Base-by-base conservation (phyloP, 2,888 invertebrate species). In the Drosophila kambysellisi region DNA sequence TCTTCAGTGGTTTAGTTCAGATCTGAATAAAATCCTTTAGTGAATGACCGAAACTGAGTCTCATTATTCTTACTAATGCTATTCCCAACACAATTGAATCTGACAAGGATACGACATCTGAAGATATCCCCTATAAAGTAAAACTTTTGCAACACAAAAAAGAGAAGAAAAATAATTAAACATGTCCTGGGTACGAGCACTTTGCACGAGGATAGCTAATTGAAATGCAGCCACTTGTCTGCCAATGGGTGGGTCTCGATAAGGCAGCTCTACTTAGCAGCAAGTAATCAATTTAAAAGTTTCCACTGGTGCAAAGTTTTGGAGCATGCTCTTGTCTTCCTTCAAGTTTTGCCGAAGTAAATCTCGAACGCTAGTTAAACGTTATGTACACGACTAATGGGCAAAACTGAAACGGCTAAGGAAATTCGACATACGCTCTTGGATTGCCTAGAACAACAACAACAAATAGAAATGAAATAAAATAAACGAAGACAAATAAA, bases 271-370 rank as follows among this genome's bases (percentile, higher is more conserved):
- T 52, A 66, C 30, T 61, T 20, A 52, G 61, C 37, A 60, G 53
- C 39, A 73, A 79, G 83, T 88, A 85, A 85, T 85, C 85, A 88
- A 85, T 88, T 85, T 85, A 83, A 85, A 85, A 88, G 72, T 85
- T 85, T 76, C 56, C 58, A 72, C 74, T 59, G 61, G 67, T 70
- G 54, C 57, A 84, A 85, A 85, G 79, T 81, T 87, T 68, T 74
- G 58, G 50, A 73, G 66, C 71, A 52, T 33, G 68, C 76, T 84
- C 81, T 76, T 79, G 71, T 72, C 78, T 76, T 61, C 70, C 69
- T 69, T 70, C 67, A 68, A 79, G 79, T 88, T 88, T 46, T 72
- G 65, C 57, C 46, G 30, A 72, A 74, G 79, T 75, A 79, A 84
- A 82, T 85, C 84, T 76, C 65, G 69, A 71, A 79, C 68, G 63